Conservation (phyloP, 2,113 vertebrate species). For the Lynx canadensis region DNA sequence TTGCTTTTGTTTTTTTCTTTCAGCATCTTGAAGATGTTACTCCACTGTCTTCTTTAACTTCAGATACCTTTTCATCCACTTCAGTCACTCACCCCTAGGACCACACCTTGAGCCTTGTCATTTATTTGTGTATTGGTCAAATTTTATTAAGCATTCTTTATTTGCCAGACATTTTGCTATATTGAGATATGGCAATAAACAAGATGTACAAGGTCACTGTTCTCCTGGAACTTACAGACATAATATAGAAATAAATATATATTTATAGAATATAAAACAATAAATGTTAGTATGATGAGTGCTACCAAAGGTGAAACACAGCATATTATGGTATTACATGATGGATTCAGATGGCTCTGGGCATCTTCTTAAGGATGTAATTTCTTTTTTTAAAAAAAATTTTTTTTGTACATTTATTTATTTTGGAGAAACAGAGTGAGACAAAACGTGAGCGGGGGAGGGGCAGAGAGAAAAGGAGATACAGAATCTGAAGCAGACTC, state of each 20-base stretch:
- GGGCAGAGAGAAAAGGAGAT: no score
- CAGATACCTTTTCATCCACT: not conserved
- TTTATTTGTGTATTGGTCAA: not conserved
- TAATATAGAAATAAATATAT: not conserved
- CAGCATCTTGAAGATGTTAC: not conserved
- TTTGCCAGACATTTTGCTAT: not conserved
- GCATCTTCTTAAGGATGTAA: not conserved
- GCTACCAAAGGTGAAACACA: not conserved
- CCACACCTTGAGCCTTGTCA: not conserved
- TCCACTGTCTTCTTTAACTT: not conserved
- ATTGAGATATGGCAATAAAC: not conserved
- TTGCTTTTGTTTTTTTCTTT: not conserved
- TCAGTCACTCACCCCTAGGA: not conserved
- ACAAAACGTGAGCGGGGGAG: no score
- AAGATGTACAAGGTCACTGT: not conserved
- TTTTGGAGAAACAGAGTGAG: no score
- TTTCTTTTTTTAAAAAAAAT: not conserved
- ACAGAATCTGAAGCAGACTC: no score
- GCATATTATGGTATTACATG: not conserved
- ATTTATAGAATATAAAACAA: not conserved
- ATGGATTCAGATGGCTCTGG: not conserved
- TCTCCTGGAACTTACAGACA: not conserved
- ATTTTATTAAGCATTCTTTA: not conserved
- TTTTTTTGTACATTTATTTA: no score
- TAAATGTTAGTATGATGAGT: not conserved